Evolutionary conservation across 2,888 invertebrate species (phyloP).

Genomic region (Mellilla xanthometata): DNA sequence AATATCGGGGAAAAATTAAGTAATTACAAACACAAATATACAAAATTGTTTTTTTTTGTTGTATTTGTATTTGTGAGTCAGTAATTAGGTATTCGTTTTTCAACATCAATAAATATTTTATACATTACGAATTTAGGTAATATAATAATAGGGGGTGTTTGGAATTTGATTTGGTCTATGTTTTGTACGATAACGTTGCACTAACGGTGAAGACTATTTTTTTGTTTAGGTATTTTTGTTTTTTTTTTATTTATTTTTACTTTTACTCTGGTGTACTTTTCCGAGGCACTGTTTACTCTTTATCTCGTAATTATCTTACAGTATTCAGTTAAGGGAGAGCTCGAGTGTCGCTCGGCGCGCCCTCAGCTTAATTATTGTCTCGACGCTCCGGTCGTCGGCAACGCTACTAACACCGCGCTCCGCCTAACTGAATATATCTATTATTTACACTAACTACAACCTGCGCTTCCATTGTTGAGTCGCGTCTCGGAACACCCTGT

Average conservation of each 20-base stretch:
- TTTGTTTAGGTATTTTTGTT: conserved; percentile 19
- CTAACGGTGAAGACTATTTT: conserved; percentile 58
- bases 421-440: conserved; percentile 46
- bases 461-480: neutral
- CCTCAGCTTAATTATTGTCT: conserved; percentile 56
- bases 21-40: no score
- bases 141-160: conserved; percentile 49
- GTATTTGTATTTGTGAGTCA: no score
- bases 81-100: conserved; percentile 27
- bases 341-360: conserved; percentile 11
- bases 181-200: conserved; percentile 77
- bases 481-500: no score
- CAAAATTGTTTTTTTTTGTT: no score
- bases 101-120: conserved; percentile 67
- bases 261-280: conserved; percentile 40
- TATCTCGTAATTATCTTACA: conserved; percentile 11
- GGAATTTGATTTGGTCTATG: conserved; percentile 75
- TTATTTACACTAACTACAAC: conserved; percentile 31
- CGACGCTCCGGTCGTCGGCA: conserved; percentile 55
- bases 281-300: conserved; percentile 54
- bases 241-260: conserved; percentile 26
- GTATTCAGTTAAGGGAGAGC: conserved; percentile 8
- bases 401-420: conserved; percentile 52
- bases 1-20: conserved; percentile 45
- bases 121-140: conserved; percentile 57